A percentile compares a stretch with the other conserved stretches of the same genome.
Conservation (phyloP, 2,888 invertebrate species). For the Calameuta pallipes region DNA sequence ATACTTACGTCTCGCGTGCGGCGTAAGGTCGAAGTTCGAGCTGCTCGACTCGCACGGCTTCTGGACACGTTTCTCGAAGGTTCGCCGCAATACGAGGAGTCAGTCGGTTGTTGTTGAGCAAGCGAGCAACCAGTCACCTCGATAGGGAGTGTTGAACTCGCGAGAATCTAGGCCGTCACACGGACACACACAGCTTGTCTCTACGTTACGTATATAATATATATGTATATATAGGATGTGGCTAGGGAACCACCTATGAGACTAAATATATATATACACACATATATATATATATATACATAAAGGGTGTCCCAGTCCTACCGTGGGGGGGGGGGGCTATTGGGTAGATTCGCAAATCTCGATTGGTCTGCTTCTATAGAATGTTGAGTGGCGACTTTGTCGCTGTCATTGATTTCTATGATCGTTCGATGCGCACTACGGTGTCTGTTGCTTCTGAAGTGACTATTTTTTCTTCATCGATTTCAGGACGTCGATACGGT, state of each 20-base stretch:
- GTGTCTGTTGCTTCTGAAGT: too few relatives aligned
- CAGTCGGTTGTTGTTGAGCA: conserved; percentile 55
- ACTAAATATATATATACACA: too few relatives aligned
- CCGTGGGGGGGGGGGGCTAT: too few relatives aligned
- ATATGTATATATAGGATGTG: too few relatives aligned
- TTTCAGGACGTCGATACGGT: too few relatives aligned
- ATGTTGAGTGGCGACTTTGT: not conserved
- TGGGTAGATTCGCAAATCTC: conserved; percentile 22
- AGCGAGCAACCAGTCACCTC: conserved; percentile 61
- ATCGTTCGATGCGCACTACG: not conserved
- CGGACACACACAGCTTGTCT: conserved; percentile 54
- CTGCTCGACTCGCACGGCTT: not conserved
- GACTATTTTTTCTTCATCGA: too few relatives aligned
- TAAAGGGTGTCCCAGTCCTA: too few relatives aligned
- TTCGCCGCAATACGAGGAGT: conserved; percentile 60
- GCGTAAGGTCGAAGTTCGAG: not conserved
- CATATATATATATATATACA: too few relatives aligned
- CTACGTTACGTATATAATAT: not conserved
- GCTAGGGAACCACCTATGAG: too few relatives aligned
- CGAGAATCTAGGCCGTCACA: conserved; percentile 68
- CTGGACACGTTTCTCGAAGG: conserved; percentile 55
- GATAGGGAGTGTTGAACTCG: conserved; percentile 66
- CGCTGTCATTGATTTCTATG: conserved; percentile 14
- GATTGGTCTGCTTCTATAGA: conserved; percentile 28
- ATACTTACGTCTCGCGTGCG: not conserved